These are phyloP conservation scores for Diglossa cyanea DNA, from an alignment of 2,797 vertebrate genomes.

Conservation along the genomic window DNA sequence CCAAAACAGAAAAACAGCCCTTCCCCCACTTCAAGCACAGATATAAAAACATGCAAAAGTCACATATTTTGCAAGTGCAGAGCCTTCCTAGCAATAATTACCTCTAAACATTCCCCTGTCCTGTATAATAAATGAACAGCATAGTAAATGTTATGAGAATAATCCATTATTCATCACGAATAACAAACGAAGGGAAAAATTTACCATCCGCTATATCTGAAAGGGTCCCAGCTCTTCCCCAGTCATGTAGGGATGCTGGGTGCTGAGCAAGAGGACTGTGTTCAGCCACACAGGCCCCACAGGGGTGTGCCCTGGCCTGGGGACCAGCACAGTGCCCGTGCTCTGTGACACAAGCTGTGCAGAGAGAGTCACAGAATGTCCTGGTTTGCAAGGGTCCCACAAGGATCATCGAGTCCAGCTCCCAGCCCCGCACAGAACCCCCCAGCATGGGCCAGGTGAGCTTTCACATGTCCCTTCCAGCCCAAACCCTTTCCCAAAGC, in stretches of 20 bases:
- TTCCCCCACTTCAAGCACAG: neutral
- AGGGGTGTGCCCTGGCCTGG: neutral
- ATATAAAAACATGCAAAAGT: neutral
- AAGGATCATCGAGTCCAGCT: fast-evolving
- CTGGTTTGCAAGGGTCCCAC: neutral
- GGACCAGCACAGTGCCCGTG: too few relatives aligned
- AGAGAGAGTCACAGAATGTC: neutral
- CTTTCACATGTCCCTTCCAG: neutral
- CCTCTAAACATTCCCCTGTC: slow-evolving; percentile 67
- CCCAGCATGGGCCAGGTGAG: neutral
- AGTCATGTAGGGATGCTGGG: neutral
- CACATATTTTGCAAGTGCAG: slow-evolving; percentile 5
- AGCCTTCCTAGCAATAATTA: slow-evolving; percentile 67
- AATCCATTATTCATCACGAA: slow-evolving; percentile 77
- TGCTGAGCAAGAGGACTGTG: neutral
- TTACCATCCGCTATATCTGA: slow-evolving; percentile 64
- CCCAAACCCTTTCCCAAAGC: fast-evolving
- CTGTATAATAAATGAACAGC: slow-evolving; percentile 74
- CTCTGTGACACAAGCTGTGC: neutral
- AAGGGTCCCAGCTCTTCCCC: slow-evolving; percentile 41
- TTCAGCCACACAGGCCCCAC: neutral
- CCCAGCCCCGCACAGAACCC: neutral
- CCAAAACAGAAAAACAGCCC: neutral
- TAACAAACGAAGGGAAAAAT: slow-evolving; percentile 73
- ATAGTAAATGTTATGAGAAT: slow-evolving; percentile 68